phyloP scores from a whole-genome alignment of 2,797 vertebrate genomes.

The Otus scops region DNA sequence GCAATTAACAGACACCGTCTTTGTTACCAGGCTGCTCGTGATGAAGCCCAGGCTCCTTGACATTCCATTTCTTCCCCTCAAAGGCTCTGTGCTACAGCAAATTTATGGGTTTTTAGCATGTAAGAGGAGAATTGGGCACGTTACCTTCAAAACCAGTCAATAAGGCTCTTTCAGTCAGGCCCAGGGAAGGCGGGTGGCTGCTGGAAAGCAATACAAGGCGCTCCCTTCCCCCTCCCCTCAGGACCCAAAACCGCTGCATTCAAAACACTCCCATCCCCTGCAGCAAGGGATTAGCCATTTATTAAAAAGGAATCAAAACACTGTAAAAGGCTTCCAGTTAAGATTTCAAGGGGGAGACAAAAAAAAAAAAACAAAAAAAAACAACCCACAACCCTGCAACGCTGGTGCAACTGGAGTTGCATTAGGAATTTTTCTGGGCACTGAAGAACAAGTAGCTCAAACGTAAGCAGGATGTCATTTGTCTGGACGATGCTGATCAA shows the following conservation, averaged over 20 bases:
- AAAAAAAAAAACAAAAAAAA: background rate
- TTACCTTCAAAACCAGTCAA: conserved; percentile 41
- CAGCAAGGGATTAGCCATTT: conserved; percentile 65
- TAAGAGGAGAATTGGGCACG: background rate
- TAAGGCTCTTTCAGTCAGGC: conserved; percentile 37
- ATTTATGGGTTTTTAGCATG: conserved; percentile 21
- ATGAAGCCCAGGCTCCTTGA: conserved; percentile 32
- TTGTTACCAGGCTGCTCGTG: background rate
- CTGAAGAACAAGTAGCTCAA: background rate
- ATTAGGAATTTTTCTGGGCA: background rate
- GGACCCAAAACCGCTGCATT: conserved; percentile 23
- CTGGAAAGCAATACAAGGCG: conserved; percentile 12
- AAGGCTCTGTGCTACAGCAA: background rate
- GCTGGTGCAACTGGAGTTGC: background rate
- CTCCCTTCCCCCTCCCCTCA: conserved; percentile 52
- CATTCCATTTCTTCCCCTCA: conserved; percentile 25
- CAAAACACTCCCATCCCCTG: conserved; percentile 62
- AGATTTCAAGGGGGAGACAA: background rate
- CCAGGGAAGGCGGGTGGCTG: background rate
- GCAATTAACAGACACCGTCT: conserved; percentile 37
- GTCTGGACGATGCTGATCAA: background rate
- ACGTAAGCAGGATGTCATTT: background rate
- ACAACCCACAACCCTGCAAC: background rate
- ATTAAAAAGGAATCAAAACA: conserved; percentile 60
- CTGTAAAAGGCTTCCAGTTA: conserved; percentile 35